Evolutionary conservation across 2,113 vertebrate species (phyloP), one percentile per base, ranked within the genome.

Genomic region (Tyto alba): DNA sequence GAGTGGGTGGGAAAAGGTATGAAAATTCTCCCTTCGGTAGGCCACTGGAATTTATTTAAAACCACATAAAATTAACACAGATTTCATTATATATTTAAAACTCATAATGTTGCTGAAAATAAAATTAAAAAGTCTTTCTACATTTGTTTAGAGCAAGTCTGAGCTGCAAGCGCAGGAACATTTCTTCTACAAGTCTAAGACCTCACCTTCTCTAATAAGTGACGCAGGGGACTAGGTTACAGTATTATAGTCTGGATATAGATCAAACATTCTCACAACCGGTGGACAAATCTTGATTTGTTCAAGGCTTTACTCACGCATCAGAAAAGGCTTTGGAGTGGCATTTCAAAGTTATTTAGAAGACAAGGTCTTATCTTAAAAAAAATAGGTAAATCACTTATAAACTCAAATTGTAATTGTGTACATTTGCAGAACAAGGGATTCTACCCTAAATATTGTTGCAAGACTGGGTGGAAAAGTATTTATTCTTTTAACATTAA

Each of bases 1-100:
- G 4, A 25, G 3, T 4, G 4, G 4, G 6, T 1, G 3, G 16
- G 10, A 27, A 11, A 30, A 55, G 7, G 12, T 20, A 57, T 56
- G 29, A 67, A 84, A 63, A 2, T 12, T 41, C 40, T 80, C n/a
- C 7, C 0, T 77, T 77, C 41, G 43, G 29, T 12, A 60, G 11
- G 13, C 10, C 11, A 59, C 36, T 27, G 15, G 48, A 48, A 86
- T 81, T 86, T 52, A 81, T 87, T 63, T 87, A 23, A 75, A 91
- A 32, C 2, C 7, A 10, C 47, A 38, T 17, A 53, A 86, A 89
- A 87, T 43, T 30, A 78, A n/a, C 38, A 63, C 15, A 43, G 45
- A 41, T 63, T 92, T 74, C 2, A 1, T 25, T 55, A 78, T 6
- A 57, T 12, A 34, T 56, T 83, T 78, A 52, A 89, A 76, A 71